phyloP scores from a whole-genome alignment of 2,888 invertebrate genomes.

The Sesia bembeciformis region DNA sequence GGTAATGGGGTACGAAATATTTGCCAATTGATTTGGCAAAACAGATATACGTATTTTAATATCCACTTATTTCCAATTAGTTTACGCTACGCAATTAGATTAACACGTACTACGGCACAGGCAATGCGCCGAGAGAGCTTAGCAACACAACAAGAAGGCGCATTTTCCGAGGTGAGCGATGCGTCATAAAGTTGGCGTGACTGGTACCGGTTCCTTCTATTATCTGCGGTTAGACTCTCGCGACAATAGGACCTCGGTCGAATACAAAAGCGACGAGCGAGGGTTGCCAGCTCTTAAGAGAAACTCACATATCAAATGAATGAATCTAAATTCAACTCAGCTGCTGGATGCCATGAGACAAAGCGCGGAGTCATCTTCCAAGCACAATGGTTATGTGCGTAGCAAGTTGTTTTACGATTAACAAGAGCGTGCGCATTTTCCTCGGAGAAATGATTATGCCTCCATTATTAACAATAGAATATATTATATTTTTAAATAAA shows the following conservation, averaged over 20 bases:
- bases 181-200: conserved; percentile 33
- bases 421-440: too few species aligned
- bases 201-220: conserved; percentile 51
- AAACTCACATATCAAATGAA: not conserved
- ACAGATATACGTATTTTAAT: too few species aligned
- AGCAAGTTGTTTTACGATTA: conserved; percentile 10
- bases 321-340: not conserved
- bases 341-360: conserved; percentile 6
- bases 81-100: too few species aligned
- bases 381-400: conserved; percentile 40
- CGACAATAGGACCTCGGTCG: conserved; percentile 40
- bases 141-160: conserved; percentile 23
- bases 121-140: conserved; percentile 9
- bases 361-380: conserved; percentile 49
- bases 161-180: conserved; percentile 40
- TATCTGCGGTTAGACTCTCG: conserved; percentile 46
- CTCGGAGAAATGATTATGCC: too few species aligned
- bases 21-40: too few species aligned
- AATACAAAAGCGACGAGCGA: conserved; percentile 43
- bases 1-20: too few species aligned
- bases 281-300: conserved; percentile 26
- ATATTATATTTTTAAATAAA: too few species aligned
- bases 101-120: too few species aligned
- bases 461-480: too few species aligned
- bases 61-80: too few species aligned